phyloP scores from a whole-genome alignment of 2,888 invertebrate species.

The Teleogryllus oceanicus region DNA sequence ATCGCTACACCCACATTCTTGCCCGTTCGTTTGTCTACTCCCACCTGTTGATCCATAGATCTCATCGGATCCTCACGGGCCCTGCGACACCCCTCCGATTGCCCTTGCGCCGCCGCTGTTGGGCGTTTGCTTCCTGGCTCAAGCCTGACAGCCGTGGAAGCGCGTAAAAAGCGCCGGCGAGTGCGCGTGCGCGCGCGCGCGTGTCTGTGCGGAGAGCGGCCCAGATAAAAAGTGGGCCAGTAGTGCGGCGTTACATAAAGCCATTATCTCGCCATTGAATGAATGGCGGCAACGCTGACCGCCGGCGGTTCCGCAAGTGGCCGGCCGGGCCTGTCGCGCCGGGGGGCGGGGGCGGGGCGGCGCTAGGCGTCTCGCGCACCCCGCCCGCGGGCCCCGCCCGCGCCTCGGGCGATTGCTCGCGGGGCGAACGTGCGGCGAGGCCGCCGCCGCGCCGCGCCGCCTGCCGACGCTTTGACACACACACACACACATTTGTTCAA shows the following conservation, averaged over 20 bases:
- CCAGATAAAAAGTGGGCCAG: conserved; percentile 1
- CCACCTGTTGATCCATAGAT: too few relatives aligned
- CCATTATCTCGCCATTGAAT: conserved; percentile 1
- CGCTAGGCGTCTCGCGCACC: neutral
- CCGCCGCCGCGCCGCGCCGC: neutral
- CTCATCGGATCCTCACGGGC: too few relatives aligned
- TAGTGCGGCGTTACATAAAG: conserved; percentile 1
- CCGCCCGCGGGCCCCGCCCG: neutral
- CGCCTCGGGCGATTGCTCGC: neutral
- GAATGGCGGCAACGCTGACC: neutral
- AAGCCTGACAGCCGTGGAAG: neutral
- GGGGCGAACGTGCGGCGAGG: neutral
- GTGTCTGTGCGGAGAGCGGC: neutral
- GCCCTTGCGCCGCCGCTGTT: too few relatives aligned
- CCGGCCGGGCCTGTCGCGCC: neutral
- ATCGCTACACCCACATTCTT: too few relatives aligned
- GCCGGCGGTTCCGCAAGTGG: neutral
- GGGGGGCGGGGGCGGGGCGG: neutral
- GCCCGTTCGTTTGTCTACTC: too few relatives aligned
- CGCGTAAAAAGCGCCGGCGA: neutral
- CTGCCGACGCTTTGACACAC: neutral
- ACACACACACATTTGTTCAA: neutral
- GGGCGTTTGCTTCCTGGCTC: too few relatives aligned
- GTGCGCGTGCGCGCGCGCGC: neutral
- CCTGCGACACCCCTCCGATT: too few relatives aligned